Evolutionary conservation across 2,797 vertebrate genomes (phyloP), one percentile per base, ranked within the genome.

Genomic region (Nannoperca obscura): DNA sequence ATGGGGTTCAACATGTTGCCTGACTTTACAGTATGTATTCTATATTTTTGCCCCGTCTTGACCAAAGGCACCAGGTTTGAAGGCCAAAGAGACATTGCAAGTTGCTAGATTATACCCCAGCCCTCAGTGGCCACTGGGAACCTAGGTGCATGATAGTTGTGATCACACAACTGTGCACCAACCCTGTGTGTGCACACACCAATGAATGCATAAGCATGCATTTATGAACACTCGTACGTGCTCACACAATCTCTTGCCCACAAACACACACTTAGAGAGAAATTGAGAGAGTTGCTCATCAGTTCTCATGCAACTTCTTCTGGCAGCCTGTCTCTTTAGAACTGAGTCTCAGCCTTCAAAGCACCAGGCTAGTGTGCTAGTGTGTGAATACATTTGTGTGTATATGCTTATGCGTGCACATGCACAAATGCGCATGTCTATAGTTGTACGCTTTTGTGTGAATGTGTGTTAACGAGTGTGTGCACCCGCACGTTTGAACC

Each of bases 281-380:
- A 66, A 80, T 34, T 58, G 59, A 79, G 67, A 72, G 75, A 68
- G 80, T 71, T 85, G 77, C 85, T 83, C 71, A 76, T 91, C 80
- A 88, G 69, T 76, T 86, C 63, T 49, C 24, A n/a, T n/a, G n/a
- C n/a, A n/a, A 86, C 88, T 86, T 88, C 62, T 83, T 71, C 77
- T 87, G 82, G 74, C 86, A 88, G 88, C 65, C 72, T 83, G 69
- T 88, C 80, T 87, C 70, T 82, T 85, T 36, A 77, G 74, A 88
- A 83, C 64, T 40, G n/a, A 78, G 74, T 52, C 82, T 87, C 57
- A 80, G 79, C 57, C 81, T 89, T 92, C 87, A 92, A 91, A 91
- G 89, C 72, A 40, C 66, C 49, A 61, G 55, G 71, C 60, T 74
- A 42, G 62, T 74, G 70, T 71, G 64, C 71, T 22, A 64, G 76